Conservation (phyloP, 2,113 vertebrate species). For the Ctenomys sociabilis region DNA sequence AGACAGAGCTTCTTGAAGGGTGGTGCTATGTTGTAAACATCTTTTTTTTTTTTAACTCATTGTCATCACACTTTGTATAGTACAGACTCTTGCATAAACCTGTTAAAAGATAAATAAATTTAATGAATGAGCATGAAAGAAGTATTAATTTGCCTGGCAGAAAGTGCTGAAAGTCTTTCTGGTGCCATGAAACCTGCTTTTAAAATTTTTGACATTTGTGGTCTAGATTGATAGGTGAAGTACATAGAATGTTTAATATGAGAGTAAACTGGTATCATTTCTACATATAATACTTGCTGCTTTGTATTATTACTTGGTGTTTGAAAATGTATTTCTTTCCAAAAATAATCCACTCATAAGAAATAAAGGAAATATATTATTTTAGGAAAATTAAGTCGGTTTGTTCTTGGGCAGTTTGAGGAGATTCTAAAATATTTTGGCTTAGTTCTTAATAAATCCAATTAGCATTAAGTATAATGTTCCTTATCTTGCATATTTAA, state of each 20-base stretch:
- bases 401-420: constrained; percentile 35
- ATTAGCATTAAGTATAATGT: neutral
- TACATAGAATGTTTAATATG: constrained; percentile 16
- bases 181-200: constrained; percentile 47
- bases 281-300: neutral
- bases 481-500: constrained; percentile 28
- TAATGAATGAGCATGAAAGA: neutral
- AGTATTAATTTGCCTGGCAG: neutral
- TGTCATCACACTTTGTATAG: neutral
- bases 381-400: constrained; percentile 42
- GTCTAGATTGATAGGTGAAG: constrained; percentile 6
- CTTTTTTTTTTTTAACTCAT: neutral
- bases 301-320: constrained; percentile 54
- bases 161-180: neutral
- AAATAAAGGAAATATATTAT: constrained; percentile 15
- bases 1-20: constrained; percentile 6
- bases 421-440: constrained; percentile 44
- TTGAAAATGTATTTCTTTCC: constrained; percentile 45
- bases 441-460: constrained; percentile 39
- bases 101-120: neutral
- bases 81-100: neutral
- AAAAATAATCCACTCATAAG: constrained; percentile 51
- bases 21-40: neutral
- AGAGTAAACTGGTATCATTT: constrained; percentile 23
- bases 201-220: constrained; percentile 16